Evolutionary conservation across 2,888 invertebrate species (phyloP), one percentile per base, ranked within the genome.

Genomic region (Volucella inanis): DNA sequence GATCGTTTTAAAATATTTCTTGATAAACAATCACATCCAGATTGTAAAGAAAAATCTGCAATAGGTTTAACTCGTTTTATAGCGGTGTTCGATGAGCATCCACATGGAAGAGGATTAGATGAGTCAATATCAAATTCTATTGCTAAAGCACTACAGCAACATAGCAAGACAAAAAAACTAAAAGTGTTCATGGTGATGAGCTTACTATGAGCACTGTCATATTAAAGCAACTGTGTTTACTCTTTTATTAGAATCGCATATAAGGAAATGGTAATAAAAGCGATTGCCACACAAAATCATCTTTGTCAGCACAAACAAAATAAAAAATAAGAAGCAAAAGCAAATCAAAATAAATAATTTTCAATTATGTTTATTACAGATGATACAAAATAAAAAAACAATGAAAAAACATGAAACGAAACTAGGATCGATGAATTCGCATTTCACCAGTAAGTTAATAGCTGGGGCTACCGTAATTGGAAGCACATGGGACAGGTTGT

Each of bases 401-500:
- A 84, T 75, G 81, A 65, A 76, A 61, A 65, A 76, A 61, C 22
- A 79, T 76, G 80, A 75, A 80, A 65, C 54, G 75, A 68, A 54
- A 55, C 67, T 72, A 76, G 62, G 55, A 81, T 72, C 68, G 81
- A 72, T 81, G 76, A 81, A n/a, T 59, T 14, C 54, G 76, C 80
- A 81, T 61, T 81, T 85, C 62, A 11, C 43, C 57, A 70, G 38
- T 57, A 70, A 52, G 22, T 74, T 85, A 85, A 68, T 85, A 85
- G 39, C 80, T 70, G 12, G 82, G 88, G 55, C 87, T 87, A 41
- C 81, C 87, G 67, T 78, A 55, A 54, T 62, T 47, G n/a, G 85
- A 49, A 10, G 76, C 18, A 70, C 90, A 90, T 9, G 89, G 88
- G 39, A 88, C 88, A 14, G 88, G 88, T 61, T 85, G 88, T 4